Percentiles rank a stretch among this genome's conserved stretches.
Conservation (phyloP, 2,888 invertebrate genomes). For the Drosophila anceps region DNA sequence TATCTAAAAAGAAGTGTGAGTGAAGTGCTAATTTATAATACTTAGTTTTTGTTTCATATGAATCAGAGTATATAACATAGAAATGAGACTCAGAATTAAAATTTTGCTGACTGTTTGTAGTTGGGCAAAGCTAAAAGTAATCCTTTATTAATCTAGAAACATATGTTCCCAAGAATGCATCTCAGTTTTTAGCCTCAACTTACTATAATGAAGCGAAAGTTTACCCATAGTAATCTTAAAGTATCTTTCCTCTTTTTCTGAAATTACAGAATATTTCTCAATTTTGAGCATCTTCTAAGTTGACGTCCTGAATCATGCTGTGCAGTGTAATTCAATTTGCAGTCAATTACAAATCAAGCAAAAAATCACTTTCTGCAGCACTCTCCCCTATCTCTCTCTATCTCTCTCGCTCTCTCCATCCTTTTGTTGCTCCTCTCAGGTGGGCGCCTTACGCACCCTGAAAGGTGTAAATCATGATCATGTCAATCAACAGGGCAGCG, state of each 20-base stretch:
- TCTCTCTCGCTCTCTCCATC: neutral
- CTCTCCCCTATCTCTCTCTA: neutral
- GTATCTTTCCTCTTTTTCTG: neutral
- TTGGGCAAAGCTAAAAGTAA: too few relatives aligned
- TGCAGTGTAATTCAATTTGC: slow-evolving; percentile 43
- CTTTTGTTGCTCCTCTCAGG: slow-evolving; percentile 19
- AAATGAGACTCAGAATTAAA: too few relatives aligned
- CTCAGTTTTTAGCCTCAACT: neutral
- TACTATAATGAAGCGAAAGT: too few relatives aligned
- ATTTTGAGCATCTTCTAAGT: neutral
- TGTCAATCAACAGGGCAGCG: slow-evolving; percentile 80
- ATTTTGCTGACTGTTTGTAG: too few relatives aligned
- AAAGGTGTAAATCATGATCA: slow-evolving; percentile 85
- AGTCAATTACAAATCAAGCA: slow-evolving; percentile 50
- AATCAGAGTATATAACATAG: too few relatives aligned
- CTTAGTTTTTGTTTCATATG: neutral
- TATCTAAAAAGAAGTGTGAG: too few relatives aligned
- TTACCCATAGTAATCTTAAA: too few relatives aligned
- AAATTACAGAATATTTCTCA: neutral
- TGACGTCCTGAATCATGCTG: neutral
- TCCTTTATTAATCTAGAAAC: too few relatives aligned
- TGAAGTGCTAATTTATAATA: neutral
- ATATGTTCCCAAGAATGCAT: too few relatives aligned
- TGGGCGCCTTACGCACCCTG: slow-evolving; percentile 81
- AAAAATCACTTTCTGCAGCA: neutral